phyloP scores from a whole-genome alignment of 2,113 vertebrate genomes.

The Tretioscincus oriximinensis region DNA sequence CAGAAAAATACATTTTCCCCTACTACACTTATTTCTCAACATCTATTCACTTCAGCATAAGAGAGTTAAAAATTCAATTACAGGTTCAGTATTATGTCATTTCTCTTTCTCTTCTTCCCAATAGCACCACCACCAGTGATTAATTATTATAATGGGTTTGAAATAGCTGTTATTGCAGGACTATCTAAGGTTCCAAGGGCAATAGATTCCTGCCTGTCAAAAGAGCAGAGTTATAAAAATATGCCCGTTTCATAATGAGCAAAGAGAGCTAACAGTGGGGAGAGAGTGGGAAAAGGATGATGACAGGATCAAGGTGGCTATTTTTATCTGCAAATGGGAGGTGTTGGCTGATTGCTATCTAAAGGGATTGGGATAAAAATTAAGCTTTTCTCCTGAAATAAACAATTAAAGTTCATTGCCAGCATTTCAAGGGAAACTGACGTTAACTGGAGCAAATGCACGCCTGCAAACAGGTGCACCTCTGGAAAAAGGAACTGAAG shows the following conservation, averaged over 20 bases:
- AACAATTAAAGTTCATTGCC: slow-evolving; percentile 71
- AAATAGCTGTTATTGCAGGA: slow-evolving; percentile 69
- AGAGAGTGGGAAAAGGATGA: background rate
- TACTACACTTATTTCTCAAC: slow-evolving; percentile 54
- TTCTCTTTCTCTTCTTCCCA: slow-evolving; percentile 43
- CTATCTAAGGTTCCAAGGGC: slow-evolving; percentile 55
- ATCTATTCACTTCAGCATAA: slow-evolving; percentile 61
- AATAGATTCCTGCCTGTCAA: slow-evolving; percentile 47
- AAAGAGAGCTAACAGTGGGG: background rate
- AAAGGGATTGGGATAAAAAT: slow-evolving; percentile 73
- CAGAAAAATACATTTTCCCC: slow-evolving; percentile 15
- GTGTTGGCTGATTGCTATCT: slow-evolving; percentile 69
- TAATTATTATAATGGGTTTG: slow-evolving; percentile 70
- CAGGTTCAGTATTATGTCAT: slow-evolving; percentile 64
- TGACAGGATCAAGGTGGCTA: slow-evolving; percentile 58
- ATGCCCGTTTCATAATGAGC: slow-evolving; percentile 45
- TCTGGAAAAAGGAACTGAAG: slow-evolving; percentile 62
- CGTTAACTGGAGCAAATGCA: slow-evolving; percentile 53
- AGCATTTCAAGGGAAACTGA: slow-evolving; percentile 59
- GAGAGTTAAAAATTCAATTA: slow-evolving; percentile 67
- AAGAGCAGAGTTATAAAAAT: slow-evolving; percentile 58
- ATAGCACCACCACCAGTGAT: slow-evolving; percentile 60
- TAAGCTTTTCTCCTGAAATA: slow-evolving; percentile 71
- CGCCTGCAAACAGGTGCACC: slow-evolving; percentile 65
- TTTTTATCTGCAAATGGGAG: slow-evolving; percentile 66